A percentile compares a stretch with the other conserved stretches of the same genome.
Evolutionary conservation across 2,113 vertebrate species (phyloP).

Genomic region (Amazona vittata): DNA sequence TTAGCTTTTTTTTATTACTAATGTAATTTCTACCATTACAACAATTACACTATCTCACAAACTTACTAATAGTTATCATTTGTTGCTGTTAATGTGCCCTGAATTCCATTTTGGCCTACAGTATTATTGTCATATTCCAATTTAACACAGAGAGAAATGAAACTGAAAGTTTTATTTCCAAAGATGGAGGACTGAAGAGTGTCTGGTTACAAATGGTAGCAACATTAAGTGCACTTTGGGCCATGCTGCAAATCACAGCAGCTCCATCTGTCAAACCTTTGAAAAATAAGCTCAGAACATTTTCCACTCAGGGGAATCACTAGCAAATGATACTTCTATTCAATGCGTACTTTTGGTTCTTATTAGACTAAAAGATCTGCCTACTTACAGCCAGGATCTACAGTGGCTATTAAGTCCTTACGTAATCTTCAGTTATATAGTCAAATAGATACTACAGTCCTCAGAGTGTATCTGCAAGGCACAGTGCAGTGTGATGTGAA

Average conservation of each 20-base stretch:
- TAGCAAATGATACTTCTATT: conserved; percentile 27
- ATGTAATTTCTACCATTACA: conserved; percentile 22
- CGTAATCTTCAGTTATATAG: neutral
- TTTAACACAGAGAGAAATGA: neutral
- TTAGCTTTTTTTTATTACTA: conserved; percentile 62
- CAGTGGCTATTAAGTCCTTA: neutral
- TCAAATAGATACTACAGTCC: neutral
- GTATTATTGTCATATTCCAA: conserved; percentile 1
- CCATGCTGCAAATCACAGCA: conserved; percentile 39
- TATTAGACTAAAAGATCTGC: neutral
- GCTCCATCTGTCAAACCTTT: conserved; percentile 47
- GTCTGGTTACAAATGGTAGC: conserved; percentile 49
- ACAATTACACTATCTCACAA: conserved; percentile 24
- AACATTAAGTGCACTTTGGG: conserved; percentile 41
- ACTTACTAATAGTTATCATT: conserved; percentile 53
- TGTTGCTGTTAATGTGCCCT: conserved; percentile 6
- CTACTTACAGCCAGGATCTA: neutral
- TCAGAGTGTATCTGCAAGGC: neutral
- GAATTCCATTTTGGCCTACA: conserved; percentile 23
- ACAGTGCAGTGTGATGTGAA: neutral
- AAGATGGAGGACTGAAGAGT: conserved; percentile 18
- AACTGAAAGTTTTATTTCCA: conserved; percentile 44
- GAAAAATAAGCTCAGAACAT: conserved; percentile 41
- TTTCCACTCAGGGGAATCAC: conserved; percentile 47
- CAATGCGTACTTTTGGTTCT: neutral